These are phyloP conservation scores for Daboia siamensis DNA, from an alignment of 2,113 vertebrate species.

Conservation along the genomic window DNA sequence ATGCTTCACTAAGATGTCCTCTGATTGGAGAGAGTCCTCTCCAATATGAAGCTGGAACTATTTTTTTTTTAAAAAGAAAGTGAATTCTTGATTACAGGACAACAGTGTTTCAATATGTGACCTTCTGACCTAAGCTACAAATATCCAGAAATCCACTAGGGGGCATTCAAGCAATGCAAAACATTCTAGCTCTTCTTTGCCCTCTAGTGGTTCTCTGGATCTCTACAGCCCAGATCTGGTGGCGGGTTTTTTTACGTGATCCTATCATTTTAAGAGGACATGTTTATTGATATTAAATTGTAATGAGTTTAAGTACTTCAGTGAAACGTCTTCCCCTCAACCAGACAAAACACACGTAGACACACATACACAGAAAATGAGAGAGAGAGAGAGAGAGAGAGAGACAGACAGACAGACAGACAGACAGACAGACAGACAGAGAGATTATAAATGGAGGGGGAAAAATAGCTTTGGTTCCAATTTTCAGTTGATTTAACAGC, in stretches of 20 bases:
- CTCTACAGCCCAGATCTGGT: neutral
- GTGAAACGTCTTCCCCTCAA: neutral
- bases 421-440: no score
- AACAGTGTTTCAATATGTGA: neutral
- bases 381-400: neutral
- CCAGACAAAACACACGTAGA: neutral
- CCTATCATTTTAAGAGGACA: neutral
- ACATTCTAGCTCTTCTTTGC: neutral
- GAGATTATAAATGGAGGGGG: neutral
- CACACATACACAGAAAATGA: no score
- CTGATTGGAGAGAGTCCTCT: neutral
- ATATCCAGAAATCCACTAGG: neutral
- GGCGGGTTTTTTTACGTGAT: no score
- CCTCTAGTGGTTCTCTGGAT: neutral
- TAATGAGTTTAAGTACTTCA: conserved; percentile 24
- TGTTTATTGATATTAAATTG: neutral
- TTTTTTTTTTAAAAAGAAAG: neutral
- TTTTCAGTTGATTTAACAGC: conserved; percentile 55
- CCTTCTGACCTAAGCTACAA: neutral
- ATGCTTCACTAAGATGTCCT: neutral
- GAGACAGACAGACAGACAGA: no score
- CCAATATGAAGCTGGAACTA: neutral
- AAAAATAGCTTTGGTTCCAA: conserved; percentile 13
- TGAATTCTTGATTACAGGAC: neutral
- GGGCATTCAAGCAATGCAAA: neutral